Evolutionary conservation across 2,113 vertebrate genomes (phyloP).

Genomic region (Bufo gargarizans): DNA sequence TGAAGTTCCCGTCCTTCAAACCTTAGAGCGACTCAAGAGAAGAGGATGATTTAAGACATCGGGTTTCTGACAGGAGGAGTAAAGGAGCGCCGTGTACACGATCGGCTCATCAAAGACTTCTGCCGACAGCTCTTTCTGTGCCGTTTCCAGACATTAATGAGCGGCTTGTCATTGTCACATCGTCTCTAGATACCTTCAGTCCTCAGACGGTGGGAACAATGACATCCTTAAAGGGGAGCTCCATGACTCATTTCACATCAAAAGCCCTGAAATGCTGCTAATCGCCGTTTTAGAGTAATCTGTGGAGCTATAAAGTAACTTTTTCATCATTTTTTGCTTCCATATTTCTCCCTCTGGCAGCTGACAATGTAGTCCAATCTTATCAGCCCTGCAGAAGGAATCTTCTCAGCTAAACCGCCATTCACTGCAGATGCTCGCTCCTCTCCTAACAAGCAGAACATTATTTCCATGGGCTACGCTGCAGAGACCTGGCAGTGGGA

Average conservation of each 20-base stretch:
- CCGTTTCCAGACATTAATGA: neutral
- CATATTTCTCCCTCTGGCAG: no score
- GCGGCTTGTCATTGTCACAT: neutral
- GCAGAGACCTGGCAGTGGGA: no score
- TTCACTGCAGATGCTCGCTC: no score
- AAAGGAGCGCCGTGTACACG: neutral
- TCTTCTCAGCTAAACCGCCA: no score
- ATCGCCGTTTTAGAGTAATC: no score
- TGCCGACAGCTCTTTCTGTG: neutral
- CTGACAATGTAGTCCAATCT: no score
- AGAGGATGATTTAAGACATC: conserved; percentile 27
- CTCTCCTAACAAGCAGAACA: no score
- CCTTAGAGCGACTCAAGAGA: neutral
- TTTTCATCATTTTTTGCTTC: no score
- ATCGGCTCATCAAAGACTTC: neutral
- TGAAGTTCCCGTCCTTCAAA: conserved; percentile 30
- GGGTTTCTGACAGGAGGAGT: conserved; percentile 14
- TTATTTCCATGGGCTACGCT: no score
- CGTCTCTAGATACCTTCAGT: neutral
- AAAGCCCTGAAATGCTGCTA: no score
- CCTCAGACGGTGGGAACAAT: neutral
- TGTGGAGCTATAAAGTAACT: no score
- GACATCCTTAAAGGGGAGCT: neutral
- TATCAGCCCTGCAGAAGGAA: no score
- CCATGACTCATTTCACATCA: neutral